Conservation (phyloP, 37 sponge, comb jelly and placozoan genomes). For the Cladorhizidae sp. region DNA sequence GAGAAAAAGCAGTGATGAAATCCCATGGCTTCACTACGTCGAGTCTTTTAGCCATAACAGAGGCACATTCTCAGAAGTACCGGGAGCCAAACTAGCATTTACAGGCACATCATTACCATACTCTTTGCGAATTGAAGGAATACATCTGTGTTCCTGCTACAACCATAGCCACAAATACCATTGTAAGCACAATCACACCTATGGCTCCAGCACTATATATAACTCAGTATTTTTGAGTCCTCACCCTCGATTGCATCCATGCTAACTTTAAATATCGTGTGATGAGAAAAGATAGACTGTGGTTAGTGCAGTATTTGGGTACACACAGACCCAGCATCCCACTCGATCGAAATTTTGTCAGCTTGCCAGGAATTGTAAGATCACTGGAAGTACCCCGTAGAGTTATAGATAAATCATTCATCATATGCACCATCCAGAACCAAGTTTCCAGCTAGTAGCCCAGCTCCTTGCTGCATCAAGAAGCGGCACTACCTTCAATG, state of each 20-base stretch:
- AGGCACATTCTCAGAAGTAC: not conserved
- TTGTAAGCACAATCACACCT: slow-evolving; percentile 51
- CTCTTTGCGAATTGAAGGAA: not conserved
- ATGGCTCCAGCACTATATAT: slow-evolving; percentile 51
- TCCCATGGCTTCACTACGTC: not conserved
- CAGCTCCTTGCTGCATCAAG: slow-evolving; percentile 32
- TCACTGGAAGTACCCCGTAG: slow-evolving; percentile 56
- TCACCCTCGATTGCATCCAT: not conserved
- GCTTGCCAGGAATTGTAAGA: too few species aligned
- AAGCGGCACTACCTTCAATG: not conserved
- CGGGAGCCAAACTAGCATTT: not conserved
- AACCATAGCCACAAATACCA: slow-evolving; percentile 26
- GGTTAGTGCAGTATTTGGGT: slow-evolving; percentile 22
- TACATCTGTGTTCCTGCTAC: slow-evolving; percentile 28
- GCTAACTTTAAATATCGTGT: not conserved
- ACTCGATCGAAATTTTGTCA: not conserved
- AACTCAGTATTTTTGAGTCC: not conserved
- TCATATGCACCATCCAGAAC: slow-evolving; percentile 54
- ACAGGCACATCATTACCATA: not conserved
- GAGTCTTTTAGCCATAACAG: not conserved
- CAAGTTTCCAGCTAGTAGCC: slow-evolving; percentile 40
- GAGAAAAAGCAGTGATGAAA: slow-evolving; percentile 59
- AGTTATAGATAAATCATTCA: slow-evolving; percentile 49
- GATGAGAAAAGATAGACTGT: not conserved
- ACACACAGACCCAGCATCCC: slow-evolving; percentile 26